A percentile compares a stretch with the other conserved stretches of the same genome.
Evolutionary conservation across 2,888 invertebrate genomes (phyloP).

Genomic region (Scrobipalpa costella): DNA sequence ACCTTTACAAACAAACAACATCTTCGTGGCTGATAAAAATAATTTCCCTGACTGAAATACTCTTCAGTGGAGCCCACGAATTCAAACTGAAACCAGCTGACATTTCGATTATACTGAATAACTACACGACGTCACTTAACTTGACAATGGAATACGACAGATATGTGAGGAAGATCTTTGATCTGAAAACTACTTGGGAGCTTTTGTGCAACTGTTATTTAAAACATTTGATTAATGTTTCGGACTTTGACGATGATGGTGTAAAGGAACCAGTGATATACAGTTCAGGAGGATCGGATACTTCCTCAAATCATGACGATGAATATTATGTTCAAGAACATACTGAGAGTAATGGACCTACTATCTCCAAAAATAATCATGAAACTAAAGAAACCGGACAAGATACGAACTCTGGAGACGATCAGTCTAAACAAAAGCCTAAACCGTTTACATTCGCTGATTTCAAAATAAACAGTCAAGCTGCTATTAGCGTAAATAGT

Average conservation of each 20-base stretch:
- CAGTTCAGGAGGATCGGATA: slow-evolving; percentile 67
- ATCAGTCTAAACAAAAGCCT: slow-evolving; percentile 48
- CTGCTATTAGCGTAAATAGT: slow-evolving; percentile 42
- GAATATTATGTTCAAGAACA: slow-evolving; percentile 58
- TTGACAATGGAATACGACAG: slow-evolving; percentile 79
- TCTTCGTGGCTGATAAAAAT: slow-evolving; percentile 95
- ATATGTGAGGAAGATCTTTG: slow-evolving; percentile 82
- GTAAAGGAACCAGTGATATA: slow-evolving; percentile 63
- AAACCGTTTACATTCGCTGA: slow-evolving; percentile 81
- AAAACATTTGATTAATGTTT: slow-evolving; percentile 67
- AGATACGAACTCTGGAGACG: neutral
- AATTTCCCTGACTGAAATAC: slow-evolving; percentile 92
- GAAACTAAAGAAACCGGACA: neutral
- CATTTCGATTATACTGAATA: slow-evolving; percentile 83
- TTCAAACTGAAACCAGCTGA: slow-evolving; percentile 83
- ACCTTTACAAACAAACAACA: slow-evolving; percentile 95
- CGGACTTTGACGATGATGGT: slow-evolving; percentile 67
- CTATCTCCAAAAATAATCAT: slow-evolving; percentile 33
- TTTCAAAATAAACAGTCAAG: slow-evolving; percentile 71
- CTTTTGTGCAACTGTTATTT: slow-evolving; percentile 81
- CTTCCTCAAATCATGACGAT: slow-evolving; percentile 66
- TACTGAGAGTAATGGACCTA: slow-evolving; percentile 32
- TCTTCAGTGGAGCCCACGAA: slow-evolving; percentile 85
- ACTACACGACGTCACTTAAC: slow-evolving; percentile 79
- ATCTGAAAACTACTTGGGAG: slow-evolving; percentile 83